Evolutionary conservation across 2,888 invertebrate species (phyloP), one percentile per base, ranked within the genome.

Genomic region (Drepanosiphum platanoidis): DNA sequence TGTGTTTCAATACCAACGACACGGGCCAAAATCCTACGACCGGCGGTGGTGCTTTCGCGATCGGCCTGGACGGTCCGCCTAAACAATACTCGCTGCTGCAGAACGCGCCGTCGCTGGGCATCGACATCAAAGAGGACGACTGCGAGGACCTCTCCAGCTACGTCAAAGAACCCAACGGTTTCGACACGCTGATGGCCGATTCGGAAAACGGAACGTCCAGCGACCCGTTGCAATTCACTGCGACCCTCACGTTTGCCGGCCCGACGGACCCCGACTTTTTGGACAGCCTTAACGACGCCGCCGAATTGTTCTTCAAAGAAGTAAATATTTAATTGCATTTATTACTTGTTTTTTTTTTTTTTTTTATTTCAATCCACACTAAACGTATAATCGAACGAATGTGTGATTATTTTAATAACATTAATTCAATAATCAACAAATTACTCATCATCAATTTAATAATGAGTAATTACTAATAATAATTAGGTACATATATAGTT

Each of bases 161-260:
- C 91, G 66, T 91, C 18, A 84, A 84, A 15, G 84, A 84, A 58
- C 18, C 75, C 1, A 84, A 84, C 39, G 58, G 84, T 30, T 84
- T 84, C 88, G 93, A 95, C 9, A 90, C 90, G 8, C 95, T 96
- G 92, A 95, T 96, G 92, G 95, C 95, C 22, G 95, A 95, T 89
- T 93, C 95, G 91, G 94, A 94, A 52, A 91, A 91, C n/a, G 94
- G 94, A 61, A 92, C 93, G 39, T 93, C 94, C 1, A 95, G 95
- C 64, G 95, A 96, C 90, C 95, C 95, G 46, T 91, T 95, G 77
- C 95, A 95, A 88, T 95, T 96, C 89, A 94, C 94, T 13, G 95
- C 95, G 3, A 95, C 95, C 0, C 90, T 96, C 82, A 95, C 95
- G 79, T 94, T 96, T 89, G 93, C 94, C 74, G 93, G 93, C 74